These are phyloP conservation scores for Pandemis corylana DNA, from an alignment of 2,888 invertebrate genomes.

Conservation along the genomic window DNA sequence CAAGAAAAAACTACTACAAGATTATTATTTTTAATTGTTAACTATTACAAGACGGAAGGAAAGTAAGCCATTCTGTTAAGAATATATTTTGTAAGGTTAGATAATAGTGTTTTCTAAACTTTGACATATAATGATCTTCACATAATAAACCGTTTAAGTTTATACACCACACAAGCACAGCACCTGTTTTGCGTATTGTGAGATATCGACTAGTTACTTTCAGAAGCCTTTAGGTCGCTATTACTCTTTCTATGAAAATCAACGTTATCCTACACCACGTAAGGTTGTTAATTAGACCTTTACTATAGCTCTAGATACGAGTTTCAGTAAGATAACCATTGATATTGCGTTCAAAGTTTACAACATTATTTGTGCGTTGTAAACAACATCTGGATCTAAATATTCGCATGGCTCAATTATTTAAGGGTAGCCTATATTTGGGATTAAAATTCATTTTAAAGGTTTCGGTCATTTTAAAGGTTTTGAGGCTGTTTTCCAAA, in stretches of 20 bases:
- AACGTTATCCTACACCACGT: not conserved
- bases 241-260: not conserved
- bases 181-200: constrained; percentile 20
- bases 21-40: no score
- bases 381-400: constrained; percentile 26
- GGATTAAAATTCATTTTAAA: not conserved
- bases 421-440: constrained; percentile 1
- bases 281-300: not conserved
- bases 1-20: no score
- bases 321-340: not conserved
- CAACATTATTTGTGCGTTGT: constrained; percentile 37
- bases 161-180: constrained; percentile 18
- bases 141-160: constrained; percentile 31
- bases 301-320: not conserved
- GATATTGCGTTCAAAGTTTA: constrained; percentile 38
- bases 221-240: not conserved
- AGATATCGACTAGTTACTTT: constrained; percentile 10
- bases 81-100: no score
- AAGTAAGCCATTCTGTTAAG: no score
- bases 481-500: no score
- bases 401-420: constrained; percentile 1
- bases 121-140: constrained; percentile 5
- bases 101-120: not conserved
- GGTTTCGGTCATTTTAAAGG: not conserved
- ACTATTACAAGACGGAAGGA: no score